Conservation (phyloP, 2,113 vertebrate species). For the Bufo gargarizans region DNA sequence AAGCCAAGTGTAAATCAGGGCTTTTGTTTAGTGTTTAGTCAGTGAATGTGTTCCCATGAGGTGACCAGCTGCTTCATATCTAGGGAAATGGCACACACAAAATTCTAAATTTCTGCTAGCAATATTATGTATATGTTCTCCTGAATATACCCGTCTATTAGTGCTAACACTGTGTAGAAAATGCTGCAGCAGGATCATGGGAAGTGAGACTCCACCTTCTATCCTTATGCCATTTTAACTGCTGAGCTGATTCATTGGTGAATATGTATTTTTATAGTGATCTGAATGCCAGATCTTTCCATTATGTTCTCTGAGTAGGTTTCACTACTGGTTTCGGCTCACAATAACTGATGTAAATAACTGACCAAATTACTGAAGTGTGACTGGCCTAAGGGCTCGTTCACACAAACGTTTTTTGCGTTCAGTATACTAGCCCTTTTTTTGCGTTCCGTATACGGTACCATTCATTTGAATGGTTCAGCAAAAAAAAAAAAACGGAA, state of each 20-base stretch:
- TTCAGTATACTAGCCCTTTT: no score
- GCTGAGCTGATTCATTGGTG: background rate
- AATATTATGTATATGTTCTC: background rate
- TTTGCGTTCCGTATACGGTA: no score
- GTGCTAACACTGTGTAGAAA: background rate
- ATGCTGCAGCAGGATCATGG: background rate
- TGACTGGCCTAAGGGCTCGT: no score
- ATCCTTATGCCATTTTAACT: background rate
- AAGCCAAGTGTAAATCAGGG: conserved; percentile 14
- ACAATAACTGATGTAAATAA: no score
- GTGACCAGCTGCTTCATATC: background rate
- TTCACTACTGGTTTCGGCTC: no score
- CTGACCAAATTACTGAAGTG: no score
- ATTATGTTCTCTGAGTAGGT: no score
- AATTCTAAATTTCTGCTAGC: background rate
- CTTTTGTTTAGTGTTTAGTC: conserved; percentile 10
- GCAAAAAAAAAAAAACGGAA: no score
- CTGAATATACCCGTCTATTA: background rate
- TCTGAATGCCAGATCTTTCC: no score
- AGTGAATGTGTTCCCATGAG: conserved; percentile 5
- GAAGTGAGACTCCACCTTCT: background rate
- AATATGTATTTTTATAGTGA: background rate
- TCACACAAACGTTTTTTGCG: no score
- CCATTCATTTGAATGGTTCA: no score
- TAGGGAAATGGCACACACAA: background rate